Percentiles rank a stretch among this genome's conserved stretches.
These are phyloP conservation scores for Premnoplex brunnescens DNA, from an alignment of 2,797 vertebrate genomes.

Conservation along the genomic window DNA sequence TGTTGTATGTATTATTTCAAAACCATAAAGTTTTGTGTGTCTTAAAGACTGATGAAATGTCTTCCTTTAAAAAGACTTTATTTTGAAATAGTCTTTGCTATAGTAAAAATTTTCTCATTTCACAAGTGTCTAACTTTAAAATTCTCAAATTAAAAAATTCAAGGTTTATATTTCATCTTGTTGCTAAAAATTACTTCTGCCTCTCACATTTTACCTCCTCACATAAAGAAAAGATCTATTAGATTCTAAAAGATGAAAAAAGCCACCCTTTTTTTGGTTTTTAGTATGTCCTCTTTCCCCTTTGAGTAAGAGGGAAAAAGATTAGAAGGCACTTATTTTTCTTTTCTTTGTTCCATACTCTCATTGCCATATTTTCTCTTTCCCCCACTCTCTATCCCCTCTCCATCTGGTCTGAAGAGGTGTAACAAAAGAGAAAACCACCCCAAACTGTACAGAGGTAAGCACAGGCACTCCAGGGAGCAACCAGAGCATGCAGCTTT, in stretches of 20 bases:
- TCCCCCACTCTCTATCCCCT: background rate
- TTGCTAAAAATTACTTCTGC: background rate
- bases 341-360: background rate
- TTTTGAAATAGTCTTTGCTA: background rate
- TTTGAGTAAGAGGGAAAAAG: background rate
- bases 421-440: background rate
- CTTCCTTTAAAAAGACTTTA: background rate
- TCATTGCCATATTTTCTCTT: background rate
- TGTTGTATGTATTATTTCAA: background rate
- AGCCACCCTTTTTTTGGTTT: background rate
- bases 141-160: background rate
- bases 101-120: background rate
- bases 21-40: background rate
- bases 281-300: background rate
- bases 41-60: background rate
- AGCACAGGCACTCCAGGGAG: background rate
- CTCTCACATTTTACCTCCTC: background rate
- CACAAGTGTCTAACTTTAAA: background rate
- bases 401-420: background rate
- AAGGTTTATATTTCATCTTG: background rate
- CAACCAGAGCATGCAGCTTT: background rate
- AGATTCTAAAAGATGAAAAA: background rate
- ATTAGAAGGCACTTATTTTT: background rate
- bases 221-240: background rate
- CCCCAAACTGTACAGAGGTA: background rate